Evolutionary conservation across 1,140 invertebrate genomes (phyloP).

Genomic region (Mycetomoellerius zeteki): DNA sequence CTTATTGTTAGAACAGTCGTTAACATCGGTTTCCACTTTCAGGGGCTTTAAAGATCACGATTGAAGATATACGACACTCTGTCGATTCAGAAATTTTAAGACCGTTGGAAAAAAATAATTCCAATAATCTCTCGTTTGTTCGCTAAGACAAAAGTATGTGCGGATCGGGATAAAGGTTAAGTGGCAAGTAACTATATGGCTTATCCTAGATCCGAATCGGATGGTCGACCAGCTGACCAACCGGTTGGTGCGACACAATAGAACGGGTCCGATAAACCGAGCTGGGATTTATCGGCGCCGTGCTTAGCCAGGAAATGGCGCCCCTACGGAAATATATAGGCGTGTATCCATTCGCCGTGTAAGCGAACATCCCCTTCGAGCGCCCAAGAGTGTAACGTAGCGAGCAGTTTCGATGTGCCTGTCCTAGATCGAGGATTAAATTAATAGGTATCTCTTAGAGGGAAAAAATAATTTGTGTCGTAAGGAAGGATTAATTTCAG

Average conservation of each 20-base stretch:
- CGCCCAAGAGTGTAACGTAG: slow-evolving; percentile 23
- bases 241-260: slow-evolving; percentile 73
- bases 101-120: not conserved
- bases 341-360: slow-evolving; percentile 21
- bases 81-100: slow-evolving; percentile 12
- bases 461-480: not conserved
- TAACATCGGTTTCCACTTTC: not conserved
- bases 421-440: slow-evolving; percentile 12
- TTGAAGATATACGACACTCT: not conserved
- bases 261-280: slow-evolving; percentile 76
- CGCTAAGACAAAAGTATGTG: slow-evolving; percentile 18
- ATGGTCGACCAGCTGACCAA: slow-evolving; percentile 28
- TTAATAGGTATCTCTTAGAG: not conserved
- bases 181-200: slow-evolving; percentile 42
- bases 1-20: not conserved
- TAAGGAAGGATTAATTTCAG: not conserved
- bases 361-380: slow-evolving; percentile 23
- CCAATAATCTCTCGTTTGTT: not conserved
- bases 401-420: not conserved
- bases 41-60: not conserved
- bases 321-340: slow-evolving; percentile 65
- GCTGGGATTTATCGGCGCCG: slow-evolving; percentile 72
- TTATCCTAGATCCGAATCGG: slow-evolving; percentile 43
- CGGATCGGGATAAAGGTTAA: slow-evolving; percentile 42
- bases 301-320: slow-evolving; percentile 75